These are phyloP conservation scores for Noturus placidus DNA, from an alignment of 2,113 vertebrate species.

Conservation along the genomic window DNA sequence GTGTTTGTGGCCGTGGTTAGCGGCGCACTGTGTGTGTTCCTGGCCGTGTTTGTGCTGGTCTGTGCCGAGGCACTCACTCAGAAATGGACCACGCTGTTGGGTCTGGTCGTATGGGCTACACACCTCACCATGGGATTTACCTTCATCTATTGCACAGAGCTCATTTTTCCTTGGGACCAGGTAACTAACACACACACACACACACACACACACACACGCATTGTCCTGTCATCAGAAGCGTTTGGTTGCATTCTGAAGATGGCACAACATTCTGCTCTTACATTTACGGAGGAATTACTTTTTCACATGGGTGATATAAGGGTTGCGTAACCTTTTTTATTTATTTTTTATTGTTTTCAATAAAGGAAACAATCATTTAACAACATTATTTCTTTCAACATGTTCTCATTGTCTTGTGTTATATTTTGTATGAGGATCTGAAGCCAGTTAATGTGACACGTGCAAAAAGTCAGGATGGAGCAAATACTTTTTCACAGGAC, in stretches of 20 bases:
- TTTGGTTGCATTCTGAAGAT: neutral
- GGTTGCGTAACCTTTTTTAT: neutral
- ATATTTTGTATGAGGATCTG: neutral
- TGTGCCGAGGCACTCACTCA: conserved; percentile 80
- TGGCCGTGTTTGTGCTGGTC: conserved; percentile 79
- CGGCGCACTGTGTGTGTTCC: conserved; percentile 78
- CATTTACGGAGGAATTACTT: neutral
- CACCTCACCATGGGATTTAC: conserved; percentile 84
- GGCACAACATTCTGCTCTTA: neutral
- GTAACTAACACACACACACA: conserved; percentile 63
- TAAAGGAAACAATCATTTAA: too few species aligned
- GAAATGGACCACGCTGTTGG: conserved; percentile 79
- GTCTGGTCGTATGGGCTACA: conserved; percentile 81
- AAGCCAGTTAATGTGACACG: neutral
- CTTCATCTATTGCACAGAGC: conserved; percentile 72
- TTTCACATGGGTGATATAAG: neutral
- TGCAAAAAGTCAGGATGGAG: neutral
- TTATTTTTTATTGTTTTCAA: too few species aligned
- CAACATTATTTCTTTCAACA: neutral
- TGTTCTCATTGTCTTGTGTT: too few species aligned
- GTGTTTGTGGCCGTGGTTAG: conserved; percentile 78
- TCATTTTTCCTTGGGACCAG: conserved; percentile 83
- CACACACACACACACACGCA: neutral
- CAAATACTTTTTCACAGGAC: neutral
- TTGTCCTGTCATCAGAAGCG: neutral